phyloP scores from a whole-genome alignment of 2,113 vertebrate species.

The Calidris pugnax region DNA sequence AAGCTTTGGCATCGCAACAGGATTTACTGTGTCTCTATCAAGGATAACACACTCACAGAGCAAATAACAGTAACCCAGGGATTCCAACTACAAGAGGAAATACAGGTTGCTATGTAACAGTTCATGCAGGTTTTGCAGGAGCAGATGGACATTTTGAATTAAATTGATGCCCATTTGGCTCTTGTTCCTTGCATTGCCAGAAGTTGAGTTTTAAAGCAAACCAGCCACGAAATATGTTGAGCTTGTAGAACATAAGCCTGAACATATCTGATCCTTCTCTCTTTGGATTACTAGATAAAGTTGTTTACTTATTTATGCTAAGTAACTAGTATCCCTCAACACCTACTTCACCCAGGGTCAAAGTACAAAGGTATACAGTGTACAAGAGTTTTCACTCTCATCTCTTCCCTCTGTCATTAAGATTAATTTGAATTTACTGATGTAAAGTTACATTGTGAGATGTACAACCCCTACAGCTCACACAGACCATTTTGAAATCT shows the following conservation, averaged over 20 bases:
- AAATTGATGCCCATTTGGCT: slow-evolving; percentile 25
- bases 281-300: not conserved
- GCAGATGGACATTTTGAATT: slow-evolving; percentile 52
- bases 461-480: accelerated
- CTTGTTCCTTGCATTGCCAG: not conserved
- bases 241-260: not conserved
- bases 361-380: not conserved
- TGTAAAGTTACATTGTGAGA: not conserved
- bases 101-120: slow-evolving; percentile 47
- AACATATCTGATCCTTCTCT: not conserved
- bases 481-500: not conserved
- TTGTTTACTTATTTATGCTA: not conserved
- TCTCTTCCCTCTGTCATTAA: not conserved
- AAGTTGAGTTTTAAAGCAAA: slow-evolving; percentile 29
- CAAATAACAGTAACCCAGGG: slow-evolving; percentile 27
- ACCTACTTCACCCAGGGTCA: not conserved
- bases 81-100: slow-evolving; percentile 30
- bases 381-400: not conserved
- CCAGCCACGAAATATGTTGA: not conserved
- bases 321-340: not conserved
- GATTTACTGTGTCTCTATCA: slow-evolving; percentile 10
- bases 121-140: slow-evolving; percentile 34
- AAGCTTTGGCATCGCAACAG: slow-evolving; percentile 6
- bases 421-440: not conserved
- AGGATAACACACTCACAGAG: slow-evolving; percentile 30